Conservation (phyloP, 2,113 vertebrate genomes). For the Murina feae region DNA sequence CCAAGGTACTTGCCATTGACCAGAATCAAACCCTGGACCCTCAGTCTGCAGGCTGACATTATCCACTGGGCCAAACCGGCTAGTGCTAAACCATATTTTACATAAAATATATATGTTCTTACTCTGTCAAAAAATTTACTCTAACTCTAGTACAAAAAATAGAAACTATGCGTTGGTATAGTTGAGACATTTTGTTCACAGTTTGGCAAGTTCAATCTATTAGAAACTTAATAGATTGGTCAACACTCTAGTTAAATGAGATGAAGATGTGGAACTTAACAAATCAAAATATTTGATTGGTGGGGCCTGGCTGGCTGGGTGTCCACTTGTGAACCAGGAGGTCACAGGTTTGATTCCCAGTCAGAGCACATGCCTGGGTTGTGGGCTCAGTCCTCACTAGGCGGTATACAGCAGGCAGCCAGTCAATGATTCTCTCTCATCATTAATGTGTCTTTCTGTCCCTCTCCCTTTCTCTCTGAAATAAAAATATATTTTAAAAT, state of each 20-base stretch:
- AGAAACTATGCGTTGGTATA: not conserved
- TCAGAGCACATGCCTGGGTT: not conserved
- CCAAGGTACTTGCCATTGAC: too few species aligned
- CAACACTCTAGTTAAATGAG: not conserved
- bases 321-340: too few species aligned
- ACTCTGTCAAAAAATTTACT: not conserved
- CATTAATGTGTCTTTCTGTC: too few species aligned
- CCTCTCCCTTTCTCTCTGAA: too few species aligned
- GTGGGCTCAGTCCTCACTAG: not conserved
- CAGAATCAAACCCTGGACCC: too few species aligned
- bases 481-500: too few species aligned
- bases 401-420: not conserved
- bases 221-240: not conserved
- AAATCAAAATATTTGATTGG: not conserved
- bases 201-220: not conserved
- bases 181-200: not conserved
- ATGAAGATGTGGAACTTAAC: not conserved
- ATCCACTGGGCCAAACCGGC: too few species aligned
- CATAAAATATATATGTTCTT: not conserved
- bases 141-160: not conserved
- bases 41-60: too few species aligned
- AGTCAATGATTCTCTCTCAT: not conserved
- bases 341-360: not conserved
- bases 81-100: not conserved
- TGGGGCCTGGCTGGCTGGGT: not conserved